Base-by-base conservation (phyloP, 2,113 vertebrate genomes). In the Gyps fulvus region DNA sequence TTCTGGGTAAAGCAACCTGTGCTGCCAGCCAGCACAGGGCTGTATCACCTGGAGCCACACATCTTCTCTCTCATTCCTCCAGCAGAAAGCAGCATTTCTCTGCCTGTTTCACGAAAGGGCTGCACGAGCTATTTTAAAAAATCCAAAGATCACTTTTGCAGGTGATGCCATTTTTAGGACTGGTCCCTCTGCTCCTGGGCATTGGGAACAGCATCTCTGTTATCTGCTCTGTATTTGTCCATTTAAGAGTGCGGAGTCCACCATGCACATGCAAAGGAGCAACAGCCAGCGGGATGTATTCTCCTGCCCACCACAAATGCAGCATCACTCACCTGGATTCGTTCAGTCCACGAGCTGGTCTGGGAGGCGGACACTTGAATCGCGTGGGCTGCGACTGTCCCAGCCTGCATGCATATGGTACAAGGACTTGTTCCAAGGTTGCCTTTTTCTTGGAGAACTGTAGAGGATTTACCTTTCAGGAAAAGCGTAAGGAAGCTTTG, bases 241-340 rank as follows among this genome's bases (percentile, higher is more conserved):
- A 10, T 38, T 11, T 63, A 13, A n/a, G 25, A 61, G 45, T 22
- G 63, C 27, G 3, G 42, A 16, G n/a, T 16, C 26, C 61, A 27
- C 26, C 31, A 4, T 4, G 27, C 9, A 5, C 1, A 3, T 26
- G 29, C 21, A 13, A 26, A 61, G 0, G 12, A 45, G 43, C 6
- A 7, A 22, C 55, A 70, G 18, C 62, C 71, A 6, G 11, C 1
- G 11, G 67, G 45, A 3, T 32, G 66, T 38, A 20, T 26, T 18
- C 45, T 36, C 32, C 17, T 31, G 17, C 29, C 61, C 6, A 4
- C 21, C 6, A 1, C 38, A 16, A 38, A 27, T 15, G 31, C 57
- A 50, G 50, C 32, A 5, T 40, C 43, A 2, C 42, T 62, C 71
- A 13, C 67, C 2, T 2, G 34, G 58, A 25, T 16, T 42, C 13